Conservation (phyloP, 2,888 invertebrate genomes). For the Panzeria rudis region DNA sequence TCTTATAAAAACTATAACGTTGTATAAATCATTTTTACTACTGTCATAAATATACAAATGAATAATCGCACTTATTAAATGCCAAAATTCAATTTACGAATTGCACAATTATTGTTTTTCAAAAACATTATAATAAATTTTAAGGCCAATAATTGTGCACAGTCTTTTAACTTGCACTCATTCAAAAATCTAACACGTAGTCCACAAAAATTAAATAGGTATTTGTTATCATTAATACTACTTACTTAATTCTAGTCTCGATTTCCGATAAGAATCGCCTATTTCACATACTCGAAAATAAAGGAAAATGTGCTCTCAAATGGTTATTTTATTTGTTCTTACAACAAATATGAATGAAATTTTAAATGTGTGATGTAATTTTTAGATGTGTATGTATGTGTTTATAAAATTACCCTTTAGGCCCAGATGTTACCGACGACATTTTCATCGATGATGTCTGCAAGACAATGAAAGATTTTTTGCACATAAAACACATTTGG, state of each 20-base stretch:
- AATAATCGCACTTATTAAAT: neutral
- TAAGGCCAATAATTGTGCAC: slow-evolving; percentile 12
- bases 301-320: neutral
- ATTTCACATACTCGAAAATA: slow-evolving; percentile 23
- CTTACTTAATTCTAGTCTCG: neutral
- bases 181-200: slow-evolving; percentile 25
- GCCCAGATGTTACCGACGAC: too few relatives aligned
- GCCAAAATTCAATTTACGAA: neutral
- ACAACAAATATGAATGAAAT: neutral
- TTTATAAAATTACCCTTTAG: neutral
- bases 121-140: slow-evolving; percentile 1
- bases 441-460: too few relatives aligned
- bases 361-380: neutral
- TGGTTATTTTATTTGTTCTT: slow-evolving; percentile 5
- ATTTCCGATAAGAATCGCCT: slow-evolving; percentile 47
- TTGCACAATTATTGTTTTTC: neutral
- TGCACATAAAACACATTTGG: too few relatives aligned
- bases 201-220: slow-evolving; percentile 4
- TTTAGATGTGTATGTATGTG: neutral
- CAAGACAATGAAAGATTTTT: too few relatives aligned
- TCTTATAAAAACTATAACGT: neutral
- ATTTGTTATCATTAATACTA: slow-evolving; percentile 3
- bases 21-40: neutral
- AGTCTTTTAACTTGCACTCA: slow-evolving; percentile 5
- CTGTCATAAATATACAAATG: too few relatives aligned